phyloP scores from a whole-genome alignment of 1,140 invertebrate genomes.

The Euwallacea similis region DNA sequence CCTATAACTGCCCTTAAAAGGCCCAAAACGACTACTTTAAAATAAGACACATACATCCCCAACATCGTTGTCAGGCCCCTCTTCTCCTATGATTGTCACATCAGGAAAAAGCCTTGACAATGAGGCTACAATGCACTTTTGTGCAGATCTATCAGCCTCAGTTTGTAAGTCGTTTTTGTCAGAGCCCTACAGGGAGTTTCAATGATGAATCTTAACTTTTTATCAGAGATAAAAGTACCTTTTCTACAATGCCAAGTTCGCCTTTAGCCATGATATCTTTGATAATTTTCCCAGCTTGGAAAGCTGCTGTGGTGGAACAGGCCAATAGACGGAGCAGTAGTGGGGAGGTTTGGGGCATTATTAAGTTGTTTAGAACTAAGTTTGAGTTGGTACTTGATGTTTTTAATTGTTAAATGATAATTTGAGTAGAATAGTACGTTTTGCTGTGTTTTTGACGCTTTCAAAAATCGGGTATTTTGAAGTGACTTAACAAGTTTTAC shows the following conservation, averaged over 20 bases:
- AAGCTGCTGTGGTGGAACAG: constrained; percentile 77
- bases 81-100: constrained; percentile 91
- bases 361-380: neutral
- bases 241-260: constrained; percentile 88
- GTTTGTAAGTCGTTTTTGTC: constrained; percentile 88
- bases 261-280: constrained; percentile 86
- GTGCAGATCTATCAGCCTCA: constrained; percentile 93
- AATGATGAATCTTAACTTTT: neutral
- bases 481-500: neutral
- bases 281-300: constrained; percentile 85
- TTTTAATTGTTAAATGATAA: too few relatives aligned
- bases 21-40: neutral
- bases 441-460: too few relatives aligned
- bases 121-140: constrained; percentile 88
- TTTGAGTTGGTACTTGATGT: neutral
- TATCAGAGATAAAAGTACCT: constrained; percentile 60
- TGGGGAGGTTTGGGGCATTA: constrained; percentile 62
- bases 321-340: constrained; percentile 69
- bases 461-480: neutral
- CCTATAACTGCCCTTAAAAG: constrained; percentile 45
- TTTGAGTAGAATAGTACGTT: too few relatives aligned
- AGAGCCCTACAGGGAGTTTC: constrained; percentile 32
- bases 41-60: constrained; percentile 54
- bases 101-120: constrained; percentile 82
- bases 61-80: constrained; percentile 65